Conservation (phyloP, 2,113 vertebrate species). For the Pseudolaguvia tuberculata region DNA sequence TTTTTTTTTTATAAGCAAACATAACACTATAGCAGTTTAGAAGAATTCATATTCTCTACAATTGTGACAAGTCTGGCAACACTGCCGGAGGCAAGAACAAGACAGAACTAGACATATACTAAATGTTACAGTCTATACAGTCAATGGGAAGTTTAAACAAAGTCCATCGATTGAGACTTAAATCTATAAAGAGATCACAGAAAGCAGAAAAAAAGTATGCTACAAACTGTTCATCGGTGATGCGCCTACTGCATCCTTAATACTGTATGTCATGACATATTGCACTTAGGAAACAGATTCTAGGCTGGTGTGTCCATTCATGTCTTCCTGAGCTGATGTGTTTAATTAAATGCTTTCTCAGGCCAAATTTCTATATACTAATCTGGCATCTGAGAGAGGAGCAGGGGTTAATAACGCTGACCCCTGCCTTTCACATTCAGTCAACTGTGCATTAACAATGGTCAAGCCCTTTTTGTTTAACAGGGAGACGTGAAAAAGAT, state of each 20-base stretch:
- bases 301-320: neutral
- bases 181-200: neutral
- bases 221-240: neutral
- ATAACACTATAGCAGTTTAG: neutral
- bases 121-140: neutral
- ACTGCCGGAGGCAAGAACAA: neutral
- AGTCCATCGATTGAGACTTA: neutral
- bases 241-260: neutral
- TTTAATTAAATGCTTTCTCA: constrained; percentile 18
- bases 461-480: constrained; percentile 13
- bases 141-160: neutral
- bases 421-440: constrained; percentile 4
- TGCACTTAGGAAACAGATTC: neutral
- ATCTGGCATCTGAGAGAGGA: neutral
- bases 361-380: constrained; percentile 3
- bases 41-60: neutral
- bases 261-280: neutral
- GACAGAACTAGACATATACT: neutral
- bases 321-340: constrained; percentile 7
- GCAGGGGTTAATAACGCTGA: constrained; percentile 21
- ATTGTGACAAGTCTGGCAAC: neutral
- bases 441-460: constrained; percentile 23
- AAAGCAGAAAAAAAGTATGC: neutral
- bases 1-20: neutral
- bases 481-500: constrained; percentile 32